Base-by-base conservation (phyloP, 1,140 invertebrate genomes). In the Drosophila orosa region DNA sequence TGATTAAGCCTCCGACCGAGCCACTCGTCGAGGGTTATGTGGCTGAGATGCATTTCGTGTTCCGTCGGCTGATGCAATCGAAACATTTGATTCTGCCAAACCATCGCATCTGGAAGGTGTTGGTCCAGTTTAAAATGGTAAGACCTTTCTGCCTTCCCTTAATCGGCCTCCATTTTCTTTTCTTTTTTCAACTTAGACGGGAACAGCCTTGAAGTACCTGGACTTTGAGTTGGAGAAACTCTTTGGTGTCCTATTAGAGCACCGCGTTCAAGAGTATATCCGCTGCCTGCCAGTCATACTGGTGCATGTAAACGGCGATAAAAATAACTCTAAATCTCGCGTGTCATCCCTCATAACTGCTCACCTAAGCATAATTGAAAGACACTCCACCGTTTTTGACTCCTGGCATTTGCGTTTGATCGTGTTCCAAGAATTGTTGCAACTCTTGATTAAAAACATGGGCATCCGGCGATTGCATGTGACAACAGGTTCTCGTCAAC, bases 41-140 rank as follows among this genome's bases (percentile, higher is more conserved):
- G 0, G 4, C 25, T 31, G 65, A 78, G 9, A 86, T 86, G 74
- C 52, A 86, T 25, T 25, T 37, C 3, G 19, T 33, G 5, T 75
- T 86, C 19, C 69, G 78, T 3, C 37, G 50, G 9, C 24, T 86
- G 0, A 47, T 78, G 5, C 42, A 25, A 6, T 17, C 37, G 12
- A 8, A 55, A 8, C 8, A 60, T 0, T 45, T 58, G 9, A 10
- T n/a, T 1, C 45, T 81, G 47, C 74, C 65, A 13, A 81, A 22
- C 29, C 63, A 86, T 50, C 61, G 74, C 2, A 58, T 86, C 24
- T 86, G 82, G 82, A 86, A 78, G 27, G 10, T 58, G 7, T n/a
- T 86, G 24, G 9, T 74, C 13, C 66, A 63, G 22, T 82, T 61
- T 45, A 72, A 78, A 67, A 66, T 63, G 56, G 82, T 78, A 19